These are phyloP conservation scores for Chymomyza fuscimana DNA, from an alignment of 2,888 invertebrate species.

Conservation along the genomic window DNA sequence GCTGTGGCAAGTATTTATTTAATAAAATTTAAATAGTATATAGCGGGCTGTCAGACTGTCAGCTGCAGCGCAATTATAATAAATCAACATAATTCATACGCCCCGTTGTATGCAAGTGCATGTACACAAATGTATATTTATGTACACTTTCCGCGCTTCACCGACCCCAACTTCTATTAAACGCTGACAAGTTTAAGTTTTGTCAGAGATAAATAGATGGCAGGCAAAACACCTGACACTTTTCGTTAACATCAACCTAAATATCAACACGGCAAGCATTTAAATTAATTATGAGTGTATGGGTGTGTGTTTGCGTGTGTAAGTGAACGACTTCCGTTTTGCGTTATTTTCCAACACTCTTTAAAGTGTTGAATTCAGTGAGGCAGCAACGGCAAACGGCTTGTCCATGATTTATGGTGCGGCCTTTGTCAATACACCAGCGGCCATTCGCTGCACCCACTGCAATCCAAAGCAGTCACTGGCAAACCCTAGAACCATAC, in stretches of 20 bases:
- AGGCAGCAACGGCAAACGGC: constrained; percentile 5
- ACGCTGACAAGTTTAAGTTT: constrained; percentile 16
- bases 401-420: constrained; percentile 4
- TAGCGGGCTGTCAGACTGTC: constrained; percentile 43
- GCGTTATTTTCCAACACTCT: constrained; percentile 18
- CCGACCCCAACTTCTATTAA: constrained; percentile 19
- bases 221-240: constrained; percentile 61
- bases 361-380: constrained; percentile 1
- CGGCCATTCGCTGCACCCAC: background rate
- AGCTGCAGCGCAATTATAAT: constrained; percentile 66
- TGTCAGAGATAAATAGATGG: constrained; percentile 55
- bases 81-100: constrained; percentile 58
- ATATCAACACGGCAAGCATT: constrained; percentile 40
- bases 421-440: constrained; percentile 12
- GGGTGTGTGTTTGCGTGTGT: constrained; percentile 19
- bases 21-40: background rate
- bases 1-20: background rate
- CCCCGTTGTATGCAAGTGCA: constrained; percentile 33
- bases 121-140: background rate
- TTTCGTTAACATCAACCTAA: constrained; percentile 58
- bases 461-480: background rate
- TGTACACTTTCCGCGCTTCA: background rate
- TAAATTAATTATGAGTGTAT: constrained; percentile 64
- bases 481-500: background rate
- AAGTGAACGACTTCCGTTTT: constrained; percentile 19